Conservation (phyloP, 2,797 vertebrate genomes). For the Pachyuromys duprasi region DNA sequence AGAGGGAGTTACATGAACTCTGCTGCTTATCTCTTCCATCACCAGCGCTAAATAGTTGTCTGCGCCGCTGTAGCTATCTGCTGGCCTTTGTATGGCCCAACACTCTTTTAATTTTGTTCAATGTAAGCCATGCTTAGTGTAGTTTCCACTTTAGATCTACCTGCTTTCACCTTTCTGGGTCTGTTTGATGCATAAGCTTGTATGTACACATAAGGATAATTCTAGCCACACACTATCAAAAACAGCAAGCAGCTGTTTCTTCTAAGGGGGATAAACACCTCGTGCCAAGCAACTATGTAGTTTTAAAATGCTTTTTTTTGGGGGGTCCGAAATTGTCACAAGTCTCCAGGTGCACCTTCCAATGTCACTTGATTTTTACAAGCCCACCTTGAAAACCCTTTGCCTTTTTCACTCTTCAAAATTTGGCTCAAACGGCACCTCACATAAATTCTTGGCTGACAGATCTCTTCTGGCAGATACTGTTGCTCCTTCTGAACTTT, state of each 20-base stretch:
- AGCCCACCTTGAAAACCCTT: constrained; percentile 28
- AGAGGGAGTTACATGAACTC: neutral
- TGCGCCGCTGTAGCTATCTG: neutral
- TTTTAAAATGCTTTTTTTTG: neutral
- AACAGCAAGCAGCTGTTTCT: neutral
- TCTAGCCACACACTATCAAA: neutral
- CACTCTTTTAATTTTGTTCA: neutral
- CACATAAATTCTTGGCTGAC: neutral
- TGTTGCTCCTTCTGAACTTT: neutral
- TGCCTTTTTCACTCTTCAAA: constrained; percentile 30
- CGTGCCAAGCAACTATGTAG: neutral
- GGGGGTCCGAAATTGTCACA: neutral
- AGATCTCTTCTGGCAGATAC: neutral
- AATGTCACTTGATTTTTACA: constrained; percentile 9
- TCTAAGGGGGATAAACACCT: constrained; percentile 47
- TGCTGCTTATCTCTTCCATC: neutral
- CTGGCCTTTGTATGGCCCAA: neutral
- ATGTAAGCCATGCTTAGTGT: neutral
- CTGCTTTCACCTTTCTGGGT: neutral
- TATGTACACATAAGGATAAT: neutral
- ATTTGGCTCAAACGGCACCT: neutral
- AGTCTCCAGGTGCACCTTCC: neutral
- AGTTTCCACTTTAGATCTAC: neutral
- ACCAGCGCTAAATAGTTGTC: neutral
- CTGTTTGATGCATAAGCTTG: neutral